Base-by-base conservation (phyloP, 2,797 vertebrate species). In the Chaetophractus vellerosus region DNA sequence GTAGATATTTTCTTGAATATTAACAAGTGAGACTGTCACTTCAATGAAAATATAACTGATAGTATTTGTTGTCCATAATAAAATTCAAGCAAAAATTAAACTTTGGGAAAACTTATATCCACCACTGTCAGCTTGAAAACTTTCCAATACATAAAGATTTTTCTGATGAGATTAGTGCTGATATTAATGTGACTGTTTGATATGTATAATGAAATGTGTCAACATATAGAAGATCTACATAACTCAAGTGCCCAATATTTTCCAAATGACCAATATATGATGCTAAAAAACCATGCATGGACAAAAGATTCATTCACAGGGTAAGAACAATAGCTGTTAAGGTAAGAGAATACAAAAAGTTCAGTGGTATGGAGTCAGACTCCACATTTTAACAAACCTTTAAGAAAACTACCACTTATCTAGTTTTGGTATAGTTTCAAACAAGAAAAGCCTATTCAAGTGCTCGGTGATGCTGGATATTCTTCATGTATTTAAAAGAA, bases 251-350 rank as follows among this genome's bases (percentile, higher is more conserved):
- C 69, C 24, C 64, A 78, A 26, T 61, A 66, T 71, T 33, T 80
- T 92, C 66, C 69, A 78, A 84, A 75, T 78, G 64, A 93, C 33
- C 16, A 93, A 45, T 8, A 28, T 1, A 88, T 38, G 36, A 86
- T 52, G 21, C 87, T 88, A 64, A 10, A 89, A 59, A 71, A 89
- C 64, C 61, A 91, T 14, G 2, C 59, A 75, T 15, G 21, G 85
- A 55, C 89, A 64, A 94, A 91, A 96, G 14, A 68, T 57, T 24
- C 52, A 63, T 79, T 90, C 45, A 89, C 88, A 84, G 21, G 48
- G 9, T 61, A 78, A 79, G 50, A 91, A 21, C 23, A 82, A 81
- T 7, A 82, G 38, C 78, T 38, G 92, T 95, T 86, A 74, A 86
- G 89, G n/a, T 66, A 95, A 64, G 33, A 68, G 72, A 76, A 66